A percentile compares a stretch with the other conserved stretches of the same genome.
Conservation (phyloP, 2,888 invertebrate species). For the Thelaira solivaga region DNA sequence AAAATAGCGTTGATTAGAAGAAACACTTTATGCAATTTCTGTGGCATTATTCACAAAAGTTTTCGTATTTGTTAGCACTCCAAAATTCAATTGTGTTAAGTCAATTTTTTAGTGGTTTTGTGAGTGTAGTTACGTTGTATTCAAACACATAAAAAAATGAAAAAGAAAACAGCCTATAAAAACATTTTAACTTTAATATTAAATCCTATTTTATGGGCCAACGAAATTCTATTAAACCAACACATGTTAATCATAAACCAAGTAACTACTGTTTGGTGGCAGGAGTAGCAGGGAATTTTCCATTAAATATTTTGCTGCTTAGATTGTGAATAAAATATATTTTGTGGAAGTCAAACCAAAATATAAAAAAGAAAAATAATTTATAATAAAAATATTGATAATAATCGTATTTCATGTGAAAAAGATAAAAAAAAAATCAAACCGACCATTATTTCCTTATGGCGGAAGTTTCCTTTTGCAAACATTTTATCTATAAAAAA, state of each 20-base stretch:
- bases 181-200: constrained; percentile 52
- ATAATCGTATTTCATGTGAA: constrained; percentile 43
- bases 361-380: neutral
- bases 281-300: no score
- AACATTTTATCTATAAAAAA: constrained; percentile 19
- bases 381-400: neutral
- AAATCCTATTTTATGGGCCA: constrained; percentile 68
- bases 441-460: constrained; percentile 46
- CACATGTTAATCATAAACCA: constrained; percentile 5
- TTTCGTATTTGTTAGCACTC: no score
- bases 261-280: neutral
- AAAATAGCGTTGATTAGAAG: no score
- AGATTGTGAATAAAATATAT: neutral
- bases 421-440: constrained; percentile 55
- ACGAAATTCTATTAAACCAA: constrained; percentile 39
- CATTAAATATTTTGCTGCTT: neutral
- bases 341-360: neutral
- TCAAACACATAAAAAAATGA: constrained; percentile 16
- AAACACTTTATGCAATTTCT: no score
- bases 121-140: constrained; percentile 3
- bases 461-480: constrained; percentile 37
- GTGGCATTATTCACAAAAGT: no score
- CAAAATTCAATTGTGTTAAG: no score
- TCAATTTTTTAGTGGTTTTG: no score
- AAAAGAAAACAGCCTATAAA: no score